Evolutionary conservation across 2,113 vertebrate genomes (phyloP).

Genomic region (Brienomyrus longianalis): DNA sequence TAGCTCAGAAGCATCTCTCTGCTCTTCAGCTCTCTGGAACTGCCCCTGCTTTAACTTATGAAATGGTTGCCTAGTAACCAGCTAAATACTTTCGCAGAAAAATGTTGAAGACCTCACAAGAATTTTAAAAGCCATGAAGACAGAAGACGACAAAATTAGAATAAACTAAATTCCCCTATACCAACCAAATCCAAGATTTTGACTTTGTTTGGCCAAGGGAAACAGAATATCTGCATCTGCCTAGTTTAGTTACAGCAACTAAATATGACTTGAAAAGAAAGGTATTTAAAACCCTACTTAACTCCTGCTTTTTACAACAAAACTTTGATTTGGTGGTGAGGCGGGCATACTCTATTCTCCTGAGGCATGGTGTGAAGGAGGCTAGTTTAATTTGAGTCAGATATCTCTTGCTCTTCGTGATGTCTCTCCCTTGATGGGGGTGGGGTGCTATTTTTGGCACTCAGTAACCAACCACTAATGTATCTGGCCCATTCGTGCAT

Average conservation of each 20-base stretch:
- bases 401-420: no score
- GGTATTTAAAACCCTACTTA: no score
- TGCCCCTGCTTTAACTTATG: neutral
- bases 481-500: no score
- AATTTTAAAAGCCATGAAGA: neutral
- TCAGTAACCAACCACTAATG: neutral
- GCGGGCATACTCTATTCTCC: neutral
- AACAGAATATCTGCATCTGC: neutral
- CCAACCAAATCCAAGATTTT: neutral
- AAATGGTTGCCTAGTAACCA: conserved; percentile 13
- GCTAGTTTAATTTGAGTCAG: neutral
- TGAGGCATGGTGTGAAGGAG: neutral
- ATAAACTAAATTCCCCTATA: neutral
- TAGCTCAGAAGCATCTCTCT: neutral
- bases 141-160: neutral
- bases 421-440: neutral
- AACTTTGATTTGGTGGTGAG: neutral
- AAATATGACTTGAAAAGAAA: neutral
- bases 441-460: neutral
- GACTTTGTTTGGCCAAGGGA: neutral
- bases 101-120: conserved; percentile 9
- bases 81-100: conserved; percentile 1
- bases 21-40: neutral
- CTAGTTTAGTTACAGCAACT: neutral
- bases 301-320: neutral